phyloP scores from a whole-genome alignment of 2,113 vertebrate genomes.

The Pteronura brasiliensis region DNA sequence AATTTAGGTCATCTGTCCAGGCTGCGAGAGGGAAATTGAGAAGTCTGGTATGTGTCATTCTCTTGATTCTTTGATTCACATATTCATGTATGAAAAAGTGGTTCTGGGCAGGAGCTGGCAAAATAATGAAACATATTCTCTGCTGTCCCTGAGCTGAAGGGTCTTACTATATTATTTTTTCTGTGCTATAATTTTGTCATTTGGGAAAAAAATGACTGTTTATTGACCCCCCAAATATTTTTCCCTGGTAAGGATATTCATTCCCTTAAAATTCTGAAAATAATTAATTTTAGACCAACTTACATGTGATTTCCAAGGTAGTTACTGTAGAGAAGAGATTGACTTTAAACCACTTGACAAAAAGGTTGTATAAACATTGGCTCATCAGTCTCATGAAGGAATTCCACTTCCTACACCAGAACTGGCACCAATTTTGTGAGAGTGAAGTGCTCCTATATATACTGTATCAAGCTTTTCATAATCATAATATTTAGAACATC shows the following conservation, averaged over 20 bases:
- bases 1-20: background rate
- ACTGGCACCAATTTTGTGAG: conserved; percentile 5
- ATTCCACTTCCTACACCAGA: background rate
- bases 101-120: background rate
- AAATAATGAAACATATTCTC: background rate
- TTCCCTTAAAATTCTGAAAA: conserved; percentile 16
- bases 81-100: background rate
- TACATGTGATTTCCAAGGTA: conserved; percentile 6
- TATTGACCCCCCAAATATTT: background rate
- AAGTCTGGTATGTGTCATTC: background rate
- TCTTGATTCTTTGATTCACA: background rate
- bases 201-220: conserved; percentile 19
- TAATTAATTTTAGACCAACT: conserved; percentile 1
- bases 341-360: conserved; percentile 5
- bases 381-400: conserved; percentile 14
- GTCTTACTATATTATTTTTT: background rate
- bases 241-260: background rate
- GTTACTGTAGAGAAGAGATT: background rate
- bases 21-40: background rate
- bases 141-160: background rate
- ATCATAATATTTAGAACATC: conserved; percentile 74
- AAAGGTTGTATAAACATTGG: conserved; percentile 35
- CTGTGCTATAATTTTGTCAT: background rate
- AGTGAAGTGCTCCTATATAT: conserved; percentile 58
- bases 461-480: conserved; percentile 53